Evolutionary conservation across 2,113 vertebrate genomes (phyloP), one percentile per base, ranked within the genome.

Genomic region (Amphiprion percula): DNA sequence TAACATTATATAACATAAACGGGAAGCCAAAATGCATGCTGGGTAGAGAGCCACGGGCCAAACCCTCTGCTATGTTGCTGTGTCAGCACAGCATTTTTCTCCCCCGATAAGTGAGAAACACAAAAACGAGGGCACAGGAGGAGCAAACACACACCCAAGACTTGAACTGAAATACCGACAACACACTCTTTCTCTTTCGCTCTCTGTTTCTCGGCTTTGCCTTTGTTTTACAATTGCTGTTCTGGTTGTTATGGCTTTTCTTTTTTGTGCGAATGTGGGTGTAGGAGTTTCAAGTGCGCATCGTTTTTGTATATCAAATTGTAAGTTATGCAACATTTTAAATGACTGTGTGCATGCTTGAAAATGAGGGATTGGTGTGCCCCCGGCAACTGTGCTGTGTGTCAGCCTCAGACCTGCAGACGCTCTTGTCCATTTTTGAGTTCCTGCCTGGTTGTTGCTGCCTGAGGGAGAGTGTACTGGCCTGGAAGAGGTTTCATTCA

Each of bases 21-120:
- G 87, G 58, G 87, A 79, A 70, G 21, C 67, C 80, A 79, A 55
- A 62, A 72, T 82, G 83, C 87, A 84, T 87, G 83, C 82, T 89
- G 90, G 83, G 82, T 79, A 83, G 68, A 66, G 28, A 58, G 69
- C 79, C 44, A 56, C 68, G 17, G 67, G 86, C 60, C 39, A 62
- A 30, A 41, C 41, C 68, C 68, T 69, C 63, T 67, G 56, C 77
- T 74, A 61, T 68, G 39, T 60, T 76, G 77, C 81, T 68, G 68
- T 82, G 79, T 90, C 87, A 89, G 85, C 89, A 85, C 47, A 87
- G 54, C 2, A 16, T 68, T 79, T 74, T 69, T 41, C 71, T 62
- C 63, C 26, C 37, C 28, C 24, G 71, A 68, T 60, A 80, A 71
- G 21, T 16, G 37, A 58, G 64, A 62, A 66, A 59, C 49, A 50